Percentiles rank a stretch among this genome's conserved stretches.
Evolutionary conservation across 2,113 vertebrate species (phyloP).

Genomic region (Podocnemis expansa): DNA sequence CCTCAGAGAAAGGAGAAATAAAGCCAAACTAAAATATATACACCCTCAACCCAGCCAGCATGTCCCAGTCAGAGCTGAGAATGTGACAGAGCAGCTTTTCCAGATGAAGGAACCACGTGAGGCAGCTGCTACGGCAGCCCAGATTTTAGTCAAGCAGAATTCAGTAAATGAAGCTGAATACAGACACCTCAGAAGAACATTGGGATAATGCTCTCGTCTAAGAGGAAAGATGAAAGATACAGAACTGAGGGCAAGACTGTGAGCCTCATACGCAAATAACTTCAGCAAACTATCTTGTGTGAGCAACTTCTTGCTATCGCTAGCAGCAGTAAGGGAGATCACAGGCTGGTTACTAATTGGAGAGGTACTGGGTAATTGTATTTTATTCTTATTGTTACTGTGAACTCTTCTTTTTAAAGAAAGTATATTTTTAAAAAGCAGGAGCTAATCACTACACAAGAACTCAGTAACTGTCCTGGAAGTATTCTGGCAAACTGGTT

Average conservation of each 20-base stretch:
- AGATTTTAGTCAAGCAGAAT: not conserved
- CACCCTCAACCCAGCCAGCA: not conserved
- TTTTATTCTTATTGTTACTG: not conserved
- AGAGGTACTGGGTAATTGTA: too few relatives aligned
- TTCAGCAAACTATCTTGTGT: not conserved
- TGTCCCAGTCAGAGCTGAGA: accelerated
- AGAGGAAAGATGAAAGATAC: not conserved
- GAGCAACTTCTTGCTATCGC: not conserved
- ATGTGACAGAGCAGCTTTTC: not conserved
- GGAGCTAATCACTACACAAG: not conserved
- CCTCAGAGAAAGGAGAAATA: not conserved
- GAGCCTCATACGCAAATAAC: not conserved
- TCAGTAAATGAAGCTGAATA: accelerated
- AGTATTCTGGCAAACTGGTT: not conserved
- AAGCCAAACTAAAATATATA: not conserved
- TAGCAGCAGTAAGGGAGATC: not conserved
- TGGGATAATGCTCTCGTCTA: not conserved
- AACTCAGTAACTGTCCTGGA: not conserved
- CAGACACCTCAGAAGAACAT: not conserved
- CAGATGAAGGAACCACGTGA: accelerated
- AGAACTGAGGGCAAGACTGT: not conserved
- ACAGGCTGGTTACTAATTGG: not conserved
- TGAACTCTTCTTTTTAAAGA: not conserved
- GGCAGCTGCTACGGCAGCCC: not conserved
- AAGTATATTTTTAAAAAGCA: not conserved